These are phyloP conservation scores for Papilio demoleus DNA, from an alignment of 2,888 invertebrate genomes.

Conservation along the genomic window DNA sequence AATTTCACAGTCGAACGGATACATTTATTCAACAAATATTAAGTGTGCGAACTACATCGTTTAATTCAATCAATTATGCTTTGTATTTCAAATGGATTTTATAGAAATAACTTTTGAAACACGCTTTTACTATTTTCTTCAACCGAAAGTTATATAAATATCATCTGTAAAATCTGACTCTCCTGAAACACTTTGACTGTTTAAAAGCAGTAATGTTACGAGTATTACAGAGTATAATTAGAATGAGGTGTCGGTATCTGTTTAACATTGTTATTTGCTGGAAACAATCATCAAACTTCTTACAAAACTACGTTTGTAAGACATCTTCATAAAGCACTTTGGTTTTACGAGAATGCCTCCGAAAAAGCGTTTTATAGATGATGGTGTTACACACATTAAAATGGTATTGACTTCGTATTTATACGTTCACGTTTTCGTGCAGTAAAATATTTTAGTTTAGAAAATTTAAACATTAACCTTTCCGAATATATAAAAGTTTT, in stretches of 20 bases:
- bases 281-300: slow-evolving; percentile 33
- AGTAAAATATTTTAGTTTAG: slow-evolving; percentile 10
- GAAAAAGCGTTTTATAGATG: slow-evolving; percentile 11
- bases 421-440: slow-evolving; percentile 5
- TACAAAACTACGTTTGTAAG: slow-evolving; percentile 24
- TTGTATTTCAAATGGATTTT: neutral
- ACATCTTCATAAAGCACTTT: slow-evolving; percentile 32
- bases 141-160: too few relatives aligned
- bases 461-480: neutral
- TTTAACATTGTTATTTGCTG: slow-evolving; percentile 23
- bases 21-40: slow-evolving; percentile 12
- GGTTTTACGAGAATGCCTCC: slow-evolving; percentile 28
- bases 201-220: neutral
- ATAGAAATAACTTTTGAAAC: neutral
- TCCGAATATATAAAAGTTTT: neutral
- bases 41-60: neutral
- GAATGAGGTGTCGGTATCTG: slow-evolving; percentile 20
- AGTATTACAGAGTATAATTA: neutral
- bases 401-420: slow-evolving; percentile 16
- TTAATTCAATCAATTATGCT: neutral
- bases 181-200: too few relatives aligned
- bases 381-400: slow-evolving; percentile 32
- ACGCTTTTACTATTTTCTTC: too few relatives aligned
- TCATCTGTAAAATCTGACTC: too few relatives aligned
- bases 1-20: slow-evolving; percentile 2